A percentile compares a stretch with the other conserved stretches of the same genome.
Conservation (phyloP, 2,888 invertebrate genomes). For the Poecilus cupreus region DNA sequence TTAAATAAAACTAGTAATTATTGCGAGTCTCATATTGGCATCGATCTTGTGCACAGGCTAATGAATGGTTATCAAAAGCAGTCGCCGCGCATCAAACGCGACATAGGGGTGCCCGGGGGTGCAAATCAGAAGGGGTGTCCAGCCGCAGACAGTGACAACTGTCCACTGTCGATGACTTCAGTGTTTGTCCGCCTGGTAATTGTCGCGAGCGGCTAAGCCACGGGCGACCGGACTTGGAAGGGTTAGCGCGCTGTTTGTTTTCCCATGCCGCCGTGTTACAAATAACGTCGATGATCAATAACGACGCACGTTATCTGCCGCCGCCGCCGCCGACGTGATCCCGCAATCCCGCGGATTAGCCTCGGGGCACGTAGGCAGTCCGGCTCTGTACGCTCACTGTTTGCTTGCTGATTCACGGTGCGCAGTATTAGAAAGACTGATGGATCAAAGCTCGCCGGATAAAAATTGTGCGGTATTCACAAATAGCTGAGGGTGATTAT, state of each 20-base stretch:
- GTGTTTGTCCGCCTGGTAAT: slow-evolving; percentile 50
- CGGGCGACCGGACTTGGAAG: slow-evolving; percentile 61
- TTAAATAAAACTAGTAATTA: not conserved
- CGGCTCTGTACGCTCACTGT: slow-evolving; percentile 16
- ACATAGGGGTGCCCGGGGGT: not conserved
- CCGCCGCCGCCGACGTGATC: slow-evolving; percentile 62
- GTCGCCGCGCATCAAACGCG: slow-evolving; percentile 6
- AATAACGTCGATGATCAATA: slow-evolving; percentile 67
- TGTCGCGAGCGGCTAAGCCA: slow-evolving; percentile 21
- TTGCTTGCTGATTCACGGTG: slow-evolving; percentile 29
- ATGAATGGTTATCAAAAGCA: slow-evolving; percentile 18
- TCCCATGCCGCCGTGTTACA: slow-evolving; percentile 64
- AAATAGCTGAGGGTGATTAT: slow-evolving; percentile 36
- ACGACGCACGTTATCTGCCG: slow-evolving; percentile 62
- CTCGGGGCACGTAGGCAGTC: slow-evolving; percentile 64
- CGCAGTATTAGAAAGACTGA: slow-evolving; percentile 25
- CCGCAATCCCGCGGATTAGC: slow-evolving; percentile 66
- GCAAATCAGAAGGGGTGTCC: not conserved
- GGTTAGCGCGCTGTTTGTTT: slow-evolving; percentile 65
- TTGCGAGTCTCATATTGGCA: not conserved
- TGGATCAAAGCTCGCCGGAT: slow-evolving; percentile 17
- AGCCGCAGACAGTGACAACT: slow-evolving; percentile 22
- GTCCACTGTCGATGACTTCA: slow-evolving; percentile 34
- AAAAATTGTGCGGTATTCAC: slow-evolving; percentile 38
- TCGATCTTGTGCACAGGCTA: not conserved